Evolutionary conservation across 2,797 vertebrate genomes (phyloP), one percentile per base, ranked within the genome.

Genomic region (Pseudochirops cupreus): DNA sequence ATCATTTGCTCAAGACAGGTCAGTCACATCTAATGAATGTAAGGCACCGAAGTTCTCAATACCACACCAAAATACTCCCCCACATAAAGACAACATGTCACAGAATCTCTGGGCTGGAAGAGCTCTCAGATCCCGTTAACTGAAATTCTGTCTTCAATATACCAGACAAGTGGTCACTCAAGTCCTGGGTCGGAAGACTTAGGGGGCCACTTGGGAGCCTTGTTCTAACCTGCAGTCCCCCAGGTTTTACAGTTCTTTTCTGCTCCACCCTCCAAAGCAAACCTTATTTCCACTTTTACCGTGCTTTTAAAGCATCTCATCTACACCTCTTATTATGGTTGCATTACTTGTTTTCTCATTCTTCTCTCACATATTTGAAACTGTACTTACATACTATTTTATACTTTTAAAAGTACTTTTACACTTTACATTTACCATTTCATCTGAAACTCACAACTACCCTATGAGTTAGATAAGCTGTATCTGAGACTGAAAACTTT

Each of bases 1-100:
- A 93, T 93, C 95, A 95, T 14, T 96, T 58, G 33, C 91, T 91
- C 62, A 91, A 92, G 56, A 95, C 16, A 95, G 59, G 50, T 95
- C 95, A 90, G 52, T 33, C n/a, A 92, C 29, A 91, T 33, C 94
- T 39, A 92, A 96, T 90, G 87, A 95, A 93, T 87, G 91, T 57
- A 93, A 52, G 56, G 11, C 53, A 95, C 39, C 21, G 4, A 87
- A 87, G 74, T 87, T 28, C 39, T 50, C 39, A 50, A 26, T 87
- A 87, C n/a, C 74, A 87, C 39, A 28, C 39, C 39, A 87, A 87
- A 87, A 87, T 50, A 50, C 39, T 46, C 24, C 74, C 39, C 39
- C 74, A 46, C 46, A 87, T 50, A 87, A 50, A 87, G 74, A 87
- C 18, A 74, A 67, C 14, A 39, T 46, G 9, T 46, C 21, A 24